phyloP scores from a whole-genome alignment of 2,888 invertebrate genomes.

The Ophion ellenae region DNA sequence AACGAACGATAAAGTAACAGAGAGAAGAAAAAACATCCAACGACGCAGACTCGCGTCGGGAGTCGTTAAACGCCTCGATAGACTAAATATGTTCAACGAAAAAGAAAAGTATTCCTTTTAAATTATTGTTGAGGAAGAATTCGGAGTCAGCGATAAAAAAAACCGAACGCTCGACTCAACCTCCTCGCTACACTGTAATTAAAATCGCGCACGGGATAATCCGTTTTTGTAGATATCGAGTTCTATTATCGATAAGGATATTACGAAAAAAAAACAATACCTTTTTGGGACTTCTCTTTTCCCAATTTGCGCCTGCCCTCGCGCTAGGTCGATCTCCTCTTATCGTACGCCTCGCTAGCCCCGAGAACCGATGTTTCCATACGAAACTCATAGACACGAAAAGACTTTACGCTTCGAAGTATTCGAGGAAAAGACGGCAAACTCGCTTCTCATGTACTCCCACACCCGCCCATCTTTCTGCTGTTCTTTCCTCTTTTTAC shows the following conservation, averaged over 20 bases:
- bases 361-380: conserved; percentile 39
- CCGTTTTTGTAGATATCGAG: conserved; percentile 56
- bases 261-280: background rate
- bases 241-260: conserved; percentile 47
- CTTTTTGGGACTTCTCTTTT: conserved; percentile 43
- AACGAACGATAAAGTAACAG: background rate
- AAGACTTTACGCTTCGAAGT: conserved; percentile 52
- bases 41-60: conserved; percentile 42
- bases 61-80: conserved; percentile 41
- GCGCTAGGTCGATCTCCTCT: conserved; percentile 32
- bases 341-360: conserved; percentile 6
- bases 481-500: background rate
- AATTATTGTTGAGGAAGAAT: conserved; percentile 35
- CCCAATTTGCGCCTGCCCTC: background rate
- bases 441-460: conserved; percentile 7
- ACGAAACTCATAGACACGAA: conserved; percentile 47
- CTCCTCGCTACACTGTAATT: conserved; percentile 19
- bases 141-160: background rate
- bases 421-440: conserved; percentile 13
- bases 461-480: background rate
- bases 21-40: conserved; percentile 24
- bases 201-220: conserved; percentile 23
- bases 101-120: conserved; percentile 38
- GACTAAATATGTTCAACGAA: conserved; percentile 42
- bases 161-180: conserved; percentile 20